A percentile compares a stretch with the other conserved stretches of the same genome.
Conservation (phyloP, 2,888 invertebrate genomes). For the Drosophila maculinotata region DNA sequence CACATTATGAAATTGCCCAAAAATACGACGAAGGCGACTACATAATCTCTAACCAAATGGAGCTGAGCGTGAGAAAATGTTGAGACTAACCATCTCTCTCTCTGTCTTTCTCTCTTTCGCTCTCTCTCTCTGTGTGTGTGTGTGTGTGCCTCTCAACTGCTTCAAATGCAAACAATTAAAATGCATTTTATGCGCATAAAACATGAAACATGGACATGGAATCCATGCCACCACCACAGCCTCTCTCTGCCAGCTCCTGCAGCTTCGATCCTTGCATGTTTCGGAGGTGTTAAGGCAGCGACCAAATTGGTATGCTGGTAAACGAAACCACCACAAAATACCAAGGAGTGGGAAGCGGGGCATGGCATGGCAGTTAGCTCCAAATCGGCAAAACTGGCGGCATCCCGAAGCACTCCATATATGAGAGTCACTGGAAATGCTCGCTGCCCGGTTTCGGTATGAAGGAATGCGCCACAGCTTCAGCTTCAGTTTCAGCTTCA, state of each 20-base stretch:
- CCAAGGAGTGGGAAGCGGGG: background rate
- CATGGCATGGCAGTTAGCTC: conserved; percentile 24
- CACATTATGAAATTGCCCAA: conserved; percentile 60
- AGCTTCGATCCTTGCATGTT: conserved; percentile 57
- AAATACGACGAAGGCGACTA: conserved; percentile 43
- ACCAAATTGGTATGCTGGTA: conserved; percentile 73
- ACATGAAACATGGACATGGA: conserved; percentile 65
- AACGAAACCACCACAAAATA: conserved; percentile 67
- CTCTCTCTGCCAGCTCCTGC: conserved; percentile 2
- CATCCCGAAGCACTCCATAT: conserved; percentile 68
- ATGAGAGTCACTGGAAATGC: conserved; percentile 71
- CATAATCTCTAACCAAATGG: conserved; percentile 35
- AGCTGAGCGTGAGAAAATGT: conserved; percentile 65
- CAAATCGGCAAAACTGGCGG: conserved; percentile 62
- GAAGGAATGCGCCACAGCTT: conserved; percentile 54
- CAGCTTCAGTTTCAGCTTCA: conserved; percentile 25
- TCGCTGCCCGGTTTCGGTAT: conserved; percentile 44
- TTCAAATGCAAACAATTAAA: conserved; percentile 63
- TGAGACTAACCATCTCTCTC: background rate
- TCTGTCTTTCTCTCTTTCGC: background rate
- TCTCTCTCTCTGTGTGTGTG: background rate
- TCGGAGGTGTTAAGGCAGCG: conserved; percentile 70
- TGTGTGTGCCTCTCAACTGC: conserved; percentile 7
- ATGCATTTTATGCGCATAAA: conserved; percentile 67
- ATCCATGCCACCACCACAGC: conserved; percentile 32